These are phyloP conservation scores for Corythoichthys intestinalis DNA, from an alignment of 2,113 vertebrate species.

Conservation along the genomic window DNA sequence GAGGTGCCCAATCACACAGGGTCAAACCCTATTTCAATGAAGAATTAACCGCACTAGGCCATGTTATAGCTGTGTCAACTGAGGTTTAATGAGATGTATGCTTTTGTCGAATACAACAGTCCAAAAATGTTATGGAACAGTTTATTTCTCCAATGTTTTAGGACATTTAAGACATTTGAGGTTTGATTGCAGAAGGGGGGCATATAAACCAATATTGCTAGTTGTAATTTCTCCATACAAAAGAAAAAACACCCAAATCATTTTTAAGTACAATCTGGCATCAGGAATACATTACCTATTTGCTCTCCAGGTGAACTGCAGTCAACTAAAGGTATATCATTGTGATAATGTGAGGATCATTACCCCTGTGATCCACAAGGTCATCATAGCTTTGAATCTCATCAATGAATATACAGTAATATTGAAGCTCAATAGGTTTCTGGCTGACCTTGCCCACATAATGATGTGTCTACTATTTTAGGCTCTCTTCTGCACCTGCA, in stretches of 20 bases:
- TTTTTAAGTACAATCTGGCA: no score
- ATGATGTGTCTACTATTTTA: slow-evolving; percentile 27
- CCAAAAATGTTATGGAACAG: neutral
- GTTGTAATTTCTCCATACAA: no score
- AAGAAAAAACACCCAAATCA: no score
- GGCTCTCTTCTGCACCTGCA: slow-evolving; percentile 26
- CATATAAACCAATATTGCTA: neutral
- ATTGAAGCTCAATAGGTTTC: slow-evolving; percentile 45
- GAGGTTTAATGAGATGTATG: no score
- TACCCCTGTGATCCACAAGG: slow-evolving; percentile 42
- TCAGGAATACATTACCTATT: neutral
- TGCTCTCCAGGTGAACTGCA: neutral
- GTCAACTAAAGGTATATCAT: slow-evolving; percentile 45
- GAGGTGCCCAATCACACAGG: no score
- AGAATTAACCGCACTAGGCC: no score
- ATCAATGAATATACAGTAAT: slow-evolving; percentile 44
- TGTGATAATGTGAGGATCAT: slow-evolving; percentile 39
- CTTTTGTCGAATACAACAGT: no score
- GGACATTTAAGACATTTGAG: neutral
- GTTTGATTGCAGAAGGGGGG: neutral
- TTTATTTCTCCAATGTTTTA: neutral
- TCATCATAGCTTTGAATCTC: slow-evolving; percentile 48
- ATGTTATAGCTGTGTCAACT: no score
- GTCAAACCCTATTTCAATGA: no score
- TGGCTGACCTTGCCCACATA: slow-evolving; percentile 44